Evolutionary conservation across 2,113 vertebrate genomes (phyloP), one percentile per base, ranked within the genome.

Genomic region (Anser cygnoides): DNA sequence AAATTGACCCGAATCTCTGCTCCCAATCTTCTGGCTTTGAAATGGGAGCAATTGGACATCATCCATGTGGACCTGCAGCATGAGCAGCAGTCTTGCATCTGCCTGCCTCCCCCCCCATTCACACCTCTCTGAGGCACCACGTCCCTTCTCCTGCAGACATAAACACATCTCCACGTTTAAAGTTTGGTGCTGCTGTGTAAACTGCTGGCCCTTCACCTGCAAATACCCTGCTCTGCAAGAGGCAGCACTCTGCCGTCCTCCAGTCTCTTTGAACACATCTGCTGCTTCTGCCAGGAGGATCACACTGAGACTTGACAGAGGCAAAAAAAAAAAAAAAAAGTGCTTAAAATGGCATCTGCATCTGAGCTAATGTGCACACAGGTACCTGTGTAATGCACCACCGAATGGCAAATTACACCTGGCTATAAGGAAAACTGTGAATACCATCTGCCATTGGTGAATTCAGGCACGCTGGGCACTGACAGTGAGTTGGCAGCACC

Each of bases 341-440:
- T 21, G 3, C 23, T 61, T 70, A 2, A 50, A 67, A 23, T n/a
- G 25, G 13, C 33, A 12, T 1, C 2, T 61, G 14, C 39, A 35
- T 1, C 0, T 9, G 52, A 2, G 0, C 11, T 7, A 0, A 2
- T 8, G 46, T 13, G 68, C 1, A 1, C 18, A 17, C 2, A 0
- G 18, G 54, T 41, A 55, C 43, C 55, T 23, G 55, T 18, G 67
- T 13, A 9, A 59, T 3, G 57, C 46, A 22, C 6, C 0, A 2
- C 66, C 41, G 66, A 44, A 13, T 18, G 62, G 17, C 16, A 22
- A 54, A 17, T 35, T 54, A 1, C 9, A 20, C 29, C 41, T 11
- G 50, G 35, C 55, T 33, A 2, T 1, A 19, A 73, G 14, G 19
- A 23, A 62, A 46, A 37, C 50, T 61, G 46, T 31, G 71, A 54